These are phyloP conservation scores for Anneissia japonica DNA, from an alignment of 35 echinoderm and acorn worm species.

Conservation along the genomic window DNA sequence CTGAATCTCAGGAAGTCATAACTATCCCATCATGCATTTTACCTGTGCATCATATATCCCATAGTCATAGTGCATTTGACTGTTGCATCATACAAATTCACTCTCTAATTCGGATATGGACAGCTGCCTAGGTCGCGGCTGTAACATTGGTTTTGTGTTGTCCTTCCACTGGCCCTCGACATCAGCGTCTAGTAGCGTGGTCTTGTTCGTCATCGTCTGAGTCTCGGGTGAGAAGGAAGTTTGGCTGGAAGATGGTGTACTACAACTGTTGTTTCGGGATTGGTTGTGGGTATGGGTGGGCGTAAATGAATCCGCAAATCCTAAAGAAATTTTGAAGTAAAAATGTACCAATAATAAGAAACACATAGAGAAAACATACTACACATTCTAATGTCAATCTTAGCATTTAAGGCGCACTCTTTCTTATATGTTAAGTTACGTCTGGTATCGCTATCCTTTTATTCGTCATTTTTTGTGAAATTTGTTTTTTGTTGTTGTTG, in stretches of 20 bases:
- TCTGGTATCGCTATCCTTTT: neutral
- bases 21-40: no score
- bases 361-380: neutral
- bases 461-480: slow-evolving; percentile 19
- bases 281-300: slow-evolving; percentile 15
- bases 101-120: neutral
- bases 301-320: slow-evolving; percentile 17
- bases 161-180: slow-evolving; percentile 51
- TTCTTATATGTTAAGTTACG: neutral
- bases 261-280: neutral
- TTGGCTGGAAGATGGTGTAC: neutral
- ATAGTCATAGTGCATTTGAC: neutral
- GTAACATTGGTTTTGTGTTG: slow-evolving; percentile 17
- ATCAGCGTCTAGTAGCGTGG: slow-evolving; percentile 47
- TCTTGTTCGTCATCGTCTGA: neutral
- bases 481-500: slow-evolving; percentile 5
- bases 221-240: slow-evolving; percentile 13
- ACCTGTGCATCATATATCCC: no score
- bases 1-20: no score
- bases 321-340: neutral
- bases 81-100: neutral
- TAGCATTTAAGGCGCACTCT: neutral
- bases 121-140: neutral
- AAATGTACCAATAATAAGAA: neutral
- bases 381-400: neutral